Evolutionary conservation across 2,888 invertebrate species (phyloP), one percentile per base, ranked within the genome.

Genomic region (Oligia fasciuncula): DNA sequence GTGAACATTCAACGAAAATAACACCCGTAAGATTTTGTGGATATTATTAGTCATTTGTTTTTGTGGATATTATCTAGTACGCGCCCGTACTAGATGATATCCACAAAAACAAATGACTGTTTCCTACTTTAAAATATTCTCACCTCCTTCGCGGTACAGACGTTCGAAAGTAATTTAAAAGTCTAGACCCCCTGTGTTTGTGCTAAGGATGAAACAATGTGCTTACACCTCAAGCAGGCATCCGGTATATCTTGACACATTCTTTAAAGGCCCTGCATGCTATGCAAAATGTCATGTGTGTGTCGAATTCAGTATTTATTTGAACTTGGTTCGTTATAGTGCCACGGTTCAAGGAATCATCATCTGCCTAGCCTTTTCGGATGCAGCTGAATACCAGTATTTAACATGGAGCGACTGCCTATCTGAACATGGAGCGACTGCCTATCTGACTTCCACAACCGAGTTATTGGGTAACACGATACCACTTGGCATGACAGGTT

Each of bases 141-240:
- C 85, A 85, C 83, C 76, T 85, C 49, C 46, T 67, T 63, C 23
- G 65, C 73, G 51, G 46, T 51, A 40, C 17, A 49, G 4, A 73
- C 23, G 73, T 66, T 76, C 11, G 40, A 69, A 78, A 81, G 74
- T 78, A 71, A 84, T 84, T 86, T 77, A 54, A 67, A 73, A 76
- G 84, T 86, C 84, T 85, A 80, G 87, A 81, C 77, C 29, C 65
- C 14, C 73, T 40, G 76, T 62, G 70, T 76, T 79, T 76, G 76
- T 66, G 13, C 14, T 19, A 17, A 17, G 63, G n/a, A 69, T 73
- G 77, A 60, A 29, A 66, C 9, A 81, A 73, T 81, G 51, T 67
- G 66, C 67, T 57, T 66, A 43, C 43, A 66, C 19, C 19, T 65
- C 63, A 46, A 11, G 29, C 51, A 35, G 4, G 8, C 5, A 66